phyloP scores from a whole-genome alignment of 2,113 vertebrate species.

The Reinhardtius hippoglossoides region DNA sequence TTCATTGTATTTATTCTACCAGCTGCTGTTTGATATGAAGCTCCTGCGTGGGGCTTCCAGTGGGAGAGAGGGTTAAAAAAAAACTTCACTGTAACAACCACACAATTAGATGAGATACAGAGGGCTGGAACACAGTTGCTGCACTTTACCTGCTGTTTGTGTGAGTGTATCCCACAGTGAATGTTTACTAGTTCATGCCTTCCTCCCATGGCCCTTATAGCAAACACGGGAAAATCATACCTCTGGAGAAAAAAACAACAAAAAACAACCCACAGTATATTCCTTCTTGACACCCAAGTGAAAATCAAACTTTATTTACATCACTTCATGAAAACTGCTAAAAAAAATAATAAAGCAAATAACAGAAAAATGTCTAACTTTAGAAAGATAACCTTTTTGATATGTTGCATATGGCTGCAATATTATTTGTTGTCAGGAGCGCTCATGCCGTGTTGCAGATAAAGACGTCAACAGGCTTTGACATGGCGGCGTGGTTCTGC shows the following conservation, averaged over 20 bases:
- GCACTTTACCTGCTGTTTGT: not conserved
- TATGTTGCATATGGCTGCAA: not conserved
- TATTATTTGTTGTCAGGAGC: slow-evolving; percentile 23
- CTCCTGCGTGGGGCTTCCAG: not conserved
- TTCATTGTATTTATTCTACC: not conserved
- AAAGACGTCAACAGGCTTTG: slow-evolving; percentile 16
- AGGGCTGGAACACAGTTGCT: not conserved
- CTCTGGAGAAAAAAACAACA: slow-evolving; percentile 1
- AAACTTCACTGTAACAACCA: not conserved
- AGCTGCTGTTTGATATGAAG: not conserved
- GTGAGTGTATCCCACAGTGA: not conserved
- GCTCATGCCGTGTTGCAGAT: slow-evolving; percentile 8
- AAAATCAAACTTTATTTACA: not conserved
- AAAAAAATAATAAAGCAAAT: not conserved
- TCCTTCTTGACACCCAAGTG: not conserved
- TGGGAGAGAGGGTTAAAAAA: not conserved
- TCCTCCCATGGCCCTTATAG: slow-evolving; percentile 3
- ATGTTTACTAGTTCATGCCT: not conserved
- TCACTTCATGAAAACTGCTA: not conserved
- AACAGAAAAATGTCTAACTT: slow-evolving; percentile 5
- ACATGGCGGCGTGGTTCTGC: not conserved
- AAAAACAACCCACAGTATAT: not conserved
- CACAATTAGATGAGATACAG: not conserved
- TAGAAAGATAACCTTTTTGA: slow-evolving; percentile 29
- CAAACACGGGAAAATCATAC: slow-evolving; percentile 6